Evolutionary conservation across 2,888 invertebrate genomes (phyloP).

Genomic region (Apodemia mormo): DNA sequence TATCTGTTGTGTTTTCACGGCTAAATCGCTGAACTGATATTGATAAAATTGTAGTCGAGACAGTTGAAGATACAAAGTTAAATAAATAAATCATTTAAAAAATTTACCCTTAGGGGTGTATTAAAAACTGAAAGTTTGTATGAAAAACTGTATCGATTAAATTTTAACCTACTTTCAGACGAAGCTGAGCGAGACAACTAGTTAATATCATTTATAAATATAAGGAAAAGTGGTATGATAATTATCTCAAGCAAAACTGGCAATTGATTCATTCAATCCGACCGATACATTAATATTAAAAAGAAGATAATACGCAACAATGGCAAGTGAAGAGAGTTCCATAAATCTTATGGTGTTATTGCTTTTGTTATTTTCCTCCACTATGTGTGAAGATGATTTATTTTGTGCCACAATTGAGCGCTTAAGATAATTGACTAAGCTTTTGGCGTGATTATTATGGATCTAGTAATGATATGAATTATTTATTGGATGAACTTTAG

Average conservation of each 20-base stretch:
- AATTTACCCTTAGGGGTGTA: too few species aligned
- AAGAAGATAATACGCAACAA: slow-evolving; percentile 19
- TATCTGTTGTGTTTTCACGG: too few species aligned
- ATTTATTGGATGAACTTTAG: neutral
- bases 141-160: too few species aligned
- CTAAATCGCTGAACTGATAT: too few species aligned
- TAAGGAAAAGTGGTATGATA: neutral
- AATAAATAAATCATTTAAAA: too few species aligned
- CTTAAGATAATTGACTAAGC: slow-evolving; percentile 41
- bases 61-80: too few species aligned
- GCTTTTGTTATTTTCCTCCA: slow-evolving; percentile 51
- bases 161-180: too few species aligned
- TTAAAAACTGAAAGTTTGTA: too few species aligned
- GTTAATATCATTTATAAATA: too few species aligned
- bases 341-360: slow-evolving; percentile 56
- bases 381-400: slow-evolving; percentile 44
- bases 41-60: too few species aligned
- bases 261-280: slow-evolving; percentile 16
- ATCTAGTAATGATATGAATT: slow-evolving; percentile 2
- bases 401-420: slow-evolving; percentile 39
- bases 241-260: slow-evolving; percentile 6
- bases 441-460: slow-evolving; percentile 21
- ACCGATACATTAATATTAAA: slow-evolving; percentile 24
- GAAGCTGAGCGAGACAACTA: too few species aligned
- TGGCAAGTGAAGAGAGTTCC: slow-evolving; percentile 44